Conservation (phyloP, 1,140 invertebrate genomes). For the Lethrus apterus region DNA sequence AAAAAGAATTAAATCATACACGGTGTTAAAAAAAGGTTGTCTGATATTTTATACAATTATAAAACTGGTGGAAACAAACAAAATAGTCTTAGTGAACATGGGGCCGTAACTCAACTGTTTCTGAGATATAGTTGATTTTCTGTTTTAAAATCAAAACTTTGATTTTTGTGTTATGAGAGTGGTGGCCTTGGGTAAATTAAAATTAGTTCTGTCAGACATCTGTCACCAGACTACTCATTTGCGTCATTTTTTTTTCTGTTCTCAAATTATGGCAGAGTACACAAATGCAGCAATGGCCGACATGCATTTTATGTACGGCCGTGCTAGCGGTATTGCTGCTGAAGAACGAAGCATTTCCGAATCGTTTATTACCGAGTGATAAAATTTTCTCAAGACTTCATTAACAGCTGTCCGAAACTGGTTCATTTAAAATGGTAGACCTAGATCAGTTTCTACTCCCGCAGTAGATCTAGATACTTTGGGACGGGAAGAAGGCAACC, state of each 20-base stretch:
- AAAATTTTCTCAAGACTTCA: conserved; percentile 4
- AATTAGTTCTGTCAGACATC: conserved; percentile 1
- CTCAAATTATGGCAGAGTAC: conserved; percentile 4
- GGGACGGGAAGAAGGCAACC: no score
- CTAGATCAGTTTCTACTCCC: no score
- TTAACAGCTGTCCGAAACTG: conserved; percentile 5
- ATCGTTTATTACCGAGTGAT: conserved; percentile 4
- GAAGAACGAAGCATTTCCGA: conserved; percentile 12
- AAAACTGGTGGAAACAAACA: conserved; percentile 3
- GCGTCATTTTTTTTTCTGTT: neutral
- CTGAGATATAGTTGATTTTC: conserved; percentile 3
- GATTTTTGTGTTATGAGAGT: conserved; percentile 1
- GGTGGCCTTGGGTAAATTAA: conserved; percentile 4
- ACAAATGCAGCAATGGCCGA: conserved; percentile 17
- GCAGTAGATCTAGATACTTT: no score
- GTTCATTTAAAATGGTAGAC: conserved; percentile 10
- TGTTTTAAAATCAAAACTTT: conserved; percentile 2
- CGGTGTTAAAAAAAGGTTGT: conserved; percentile 6
- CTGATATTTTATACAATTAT: conserved; percentile 3
- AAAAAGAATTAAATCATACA: no score
- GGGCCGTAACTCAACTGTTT: conserved; percentile 5
- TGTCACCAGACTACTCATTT: conserved; percentile 1
- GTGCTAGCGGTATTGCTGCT: conserved; percentile 12
- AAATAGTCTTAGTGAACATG: conserved; percentile 6
- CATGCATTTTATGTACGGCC: conserved; percentile 16